These are phyloP conservation scores for Zaprionus ornatus DNA, from an alignment of 1,140 invertebrate species.

Conservation along the genomic window DNA sequence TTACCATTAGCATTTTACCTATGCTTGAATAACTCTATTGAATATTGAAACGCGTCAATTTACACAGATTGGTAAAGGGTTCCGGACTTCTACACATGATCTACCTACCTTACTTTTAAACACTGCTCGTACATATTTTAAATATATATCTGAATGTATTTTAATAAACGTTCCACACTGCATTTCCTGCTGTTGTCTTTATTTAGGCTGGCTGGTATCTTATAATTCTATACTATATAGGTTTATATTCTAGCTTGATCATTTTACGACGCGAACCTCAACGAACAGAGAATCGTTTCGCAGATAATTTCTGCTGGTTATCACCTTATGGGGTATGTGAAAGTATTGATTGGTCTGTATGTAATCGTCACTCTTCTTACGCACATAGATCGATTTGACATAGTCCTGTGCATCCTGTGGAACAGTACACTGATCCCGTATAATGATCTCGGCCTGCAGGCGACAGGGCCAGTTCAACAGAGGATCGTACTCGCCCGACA, in stretches of 20 bases:
- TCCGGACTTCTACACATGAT: not conserved
- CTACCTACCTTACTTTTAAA: not conserved
- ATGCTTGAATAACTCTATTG: not conserved
- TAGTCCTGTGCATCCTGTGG: conserved; percentile 84
- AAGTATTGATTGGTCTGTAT: conserved; percentile 87
- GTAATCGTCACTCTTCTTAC: conserved; percentile 85
- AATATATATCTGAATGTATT: conserved; percentile 16
- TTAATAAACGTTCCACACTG: conserved; percentile 9
- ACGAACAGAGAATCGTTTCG: conserved; percentile 88
- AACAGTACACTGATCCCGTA: conserved; percentile 87
- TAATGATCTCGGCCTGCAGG: conserved; percentile 86
- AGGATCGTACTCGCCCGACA: conserved; percentile 88
- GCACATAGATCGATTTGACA: conserved; percentile 83
- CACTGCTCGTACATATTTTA: conserved; percentile 5
- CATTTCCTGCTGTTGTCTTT: not conserved
- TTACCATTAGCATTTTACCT: not conserved
- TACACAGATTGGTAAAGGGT: not conserved
- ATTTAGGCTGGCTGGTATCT: not conserved
- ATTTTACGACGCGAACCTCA: conserved; percentile 85
- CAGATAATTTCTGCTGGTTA: conserved; percentile 87
- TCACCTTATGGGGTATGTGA: conserved; percentile 88
- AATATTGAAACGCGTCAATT: conserved; percentile 2
- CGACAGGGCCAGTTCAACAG: conserved; percentile 89
- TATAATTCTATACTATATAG: not conserved
- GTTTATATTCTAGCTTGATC: not conserved